Percentiles rank a stretch among this genome's conserved stretches.
Evolutionary conservation across 2,113 vertebrate species (phyloP).

Genomic region (Cyprinodon variegatus): DNA sequence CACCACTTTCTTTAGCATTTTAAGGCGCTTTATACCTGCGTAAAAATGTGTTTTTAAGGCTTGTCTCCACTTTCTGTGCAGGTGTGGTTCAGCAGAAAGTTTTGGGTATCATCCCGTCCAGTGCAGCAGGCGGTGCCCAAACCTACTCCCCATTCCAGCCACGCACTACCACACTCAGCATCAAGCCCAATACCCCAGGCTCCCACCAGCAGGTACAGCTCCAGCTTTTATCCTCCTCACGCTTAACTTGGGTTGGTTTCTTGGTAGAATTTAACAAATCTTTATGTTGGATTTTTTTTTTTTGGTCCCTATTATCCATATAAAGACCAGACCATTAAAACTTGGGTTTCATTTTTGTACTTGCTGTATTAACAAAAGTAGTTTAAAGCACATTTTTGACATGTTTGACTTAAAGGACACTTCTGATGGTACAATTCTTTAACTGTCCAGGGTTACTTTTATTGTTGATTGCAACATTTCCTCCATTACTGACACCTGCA

Average conservation of each 20-base stretch:
- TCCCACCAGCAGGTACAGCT: constrained; percentile 83
- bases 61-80: constrained; percentile 28
- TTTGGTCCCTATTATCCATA: background rate
- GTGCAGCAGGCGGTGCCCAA: constrained; percentile 86
- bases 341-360: background rate
- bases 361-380: too few relatives aligned
- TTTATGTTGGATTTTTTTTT: background rate
- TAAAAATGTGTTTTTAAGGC: background rate
- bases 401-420: too few relatives aligned
- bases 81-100: constrained; percentile 92
- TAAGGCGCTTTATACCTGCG: background rate
- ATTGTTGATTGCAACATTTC: too few relatives aligned
- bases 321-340: background rate
- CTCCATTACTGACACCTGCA: too few relatives aligned
- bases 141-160: constrained; percentile 96
- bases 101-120: constrained; percentile 94
- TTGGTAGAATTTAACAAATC: background rate
- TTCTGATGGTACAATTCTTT: too few relatives aligned
- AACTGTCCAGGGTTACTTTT: too few relatives aligned
- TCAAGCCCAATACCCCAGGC: constrained; percentile 86
- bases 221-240: background rate
- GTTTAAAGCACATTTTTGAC: too few relatives aligned
- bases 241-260: background rate
- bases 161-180: constrained; percentile 89
- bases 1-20: background rate